A percentile compares a stretch with the other conserved stretches of the same genome.
These are phyloP conservation scores for Loriculus beryllinus DNA, from an alignment of 2,797 vertebrate genomes.

Conservation along the genomic window DNA sequence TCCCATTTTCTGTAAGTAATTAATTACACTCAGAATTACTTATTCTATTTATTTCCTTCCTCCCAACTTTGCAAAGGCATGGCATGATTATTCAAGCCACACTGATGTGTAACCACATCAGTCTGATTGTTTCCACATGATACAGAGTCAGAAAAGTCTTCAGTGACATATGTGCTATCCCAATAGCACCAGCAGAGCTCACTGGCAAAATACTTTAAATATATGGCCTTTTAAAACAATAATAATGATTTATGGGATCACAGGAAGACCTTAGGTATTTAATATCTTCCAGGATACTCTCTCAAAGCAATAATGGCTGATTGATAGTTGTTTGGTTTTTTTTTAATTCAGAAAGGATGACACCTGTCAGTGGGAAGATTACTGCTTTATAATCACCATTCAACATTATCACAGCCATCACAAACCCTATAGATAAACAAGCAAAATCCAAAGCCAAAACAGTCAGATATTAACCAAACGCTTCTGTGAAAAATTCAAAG, in stretches of 20 bases:
- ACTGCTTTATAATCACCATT: slow-evolving; percentile 77
- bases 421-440: slow-evolving; percentile 78
- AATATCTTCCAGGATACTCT: slow-evolving; percentile 41
- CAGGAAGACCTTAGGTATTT: slow-evolving; percentile 36
- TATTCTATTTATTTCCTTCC: slow-evolving; percentile 38
- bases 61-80: slow-evolving; percentile 20
- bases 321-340: slow-evolving; percentile 11
- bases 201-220: slow-evolving; percentile 45
- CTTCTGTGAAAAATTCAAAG: background rate
- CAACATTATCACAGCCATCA: slow-evolving; percentile 77
- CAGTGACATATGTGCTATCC: background rate
- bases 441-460: slow-evolving; percentile 44
- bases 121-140: slow-evolving; percentile 34
- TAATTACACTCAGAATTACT: slow-evolving; percentile 40
- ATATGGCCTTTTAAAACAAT: slow-evolving; percentile 56
- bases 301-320: slow-evolving; percentile 68
- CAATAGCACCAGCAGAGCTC: background rate
- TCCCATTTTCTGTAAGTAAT: slow-evolving; percentile 36
- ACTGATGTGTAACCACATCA: background rate
- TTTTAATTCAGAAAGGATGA: slow-evolving; percentile 32
- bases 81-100: slow-evolving; percentile 28
- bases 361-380: slow-evolving; percentile 64
- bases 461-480: slow-evolving; percentile 36
- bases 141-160: slow-evolving; percentile 3
- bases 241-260: slow-evolving; percentile 49